phyloP scores from a whole-genome alignment of 2,888 invertebrate species.

The Stenoptilia bipunctidactyla region DNA sequence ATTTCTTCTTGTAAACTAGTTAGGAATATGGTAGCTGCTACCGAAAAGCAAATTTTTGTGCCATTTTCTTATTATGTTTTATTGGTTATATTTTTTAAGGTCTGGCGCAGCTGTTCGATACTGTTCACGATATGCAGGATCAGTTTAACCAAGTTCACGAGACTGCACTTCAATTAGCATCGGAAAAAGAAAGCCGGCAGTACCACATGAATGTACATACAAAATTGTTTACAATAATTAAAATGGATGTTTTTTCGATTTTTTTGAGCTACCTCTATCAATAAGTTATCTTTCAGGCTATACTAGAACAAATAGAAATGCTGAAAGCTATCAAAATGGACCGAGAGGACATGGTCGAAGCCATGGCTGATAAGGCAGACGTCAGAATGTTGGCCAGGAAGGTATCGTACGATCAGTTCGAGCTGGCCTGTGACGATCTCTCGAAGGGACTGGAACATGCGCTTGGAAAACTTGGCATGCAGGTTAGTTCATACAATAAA shows the following conservation, averaged over 20 bases:
- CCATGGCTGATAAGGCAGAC: slow-evolving; percentile 82
- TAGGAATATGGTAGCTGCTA: too few relatives aligned
- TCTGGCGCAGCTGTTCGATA: slow-evolving; percentile 46
- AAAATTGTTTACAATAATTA: too few relatives aligned
- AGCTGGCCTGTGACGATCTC: slow-evolving; percentile 76
- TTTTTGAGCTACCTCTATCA: too few relatives aligned
- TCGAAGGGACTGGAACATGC: slow-evolving; percentile 75
- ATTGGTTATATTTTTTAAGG: slow-evolving; percentile 21
- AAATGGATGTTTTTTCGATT: too few relatives aligned
- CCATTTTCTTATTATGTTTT: not conserved
- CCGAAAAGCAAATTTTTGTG: not conserved
- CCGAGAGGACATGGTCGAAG: slow-evolving; percentile 77
- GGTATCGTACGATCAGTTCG: slow-evolving; percentile 80
- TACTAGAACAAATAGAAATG: slow-evolving; percentile 75
- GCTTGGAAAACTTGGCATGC: slow-evolving; percentile 71
- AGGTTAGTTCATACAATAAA: slow-evolving; percentile 34
- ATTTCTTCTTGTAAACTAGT: too few relatives aligned
- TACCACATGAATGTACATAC: slow-evolving; percentile 63
- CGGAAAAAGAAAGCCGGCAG: slow-evolving; percentile 69
- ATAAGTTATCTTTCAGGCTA: slow-evolving; percentile 61
- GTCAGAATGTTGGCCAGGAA: slow-evolving; percentile 76
- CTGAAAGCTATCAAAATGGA: slow-evolving; percentile 78
- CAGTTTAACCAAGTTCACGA: slow-evolving; percentile 47
- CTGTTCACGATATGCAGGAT: slow-evolving; percentile 50
- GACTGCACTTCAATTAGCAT: slow-evolving; percentile 54